Conservation (phyloP, 2,888 invertebrate species). For the Dryomyza anilis region DNA sequence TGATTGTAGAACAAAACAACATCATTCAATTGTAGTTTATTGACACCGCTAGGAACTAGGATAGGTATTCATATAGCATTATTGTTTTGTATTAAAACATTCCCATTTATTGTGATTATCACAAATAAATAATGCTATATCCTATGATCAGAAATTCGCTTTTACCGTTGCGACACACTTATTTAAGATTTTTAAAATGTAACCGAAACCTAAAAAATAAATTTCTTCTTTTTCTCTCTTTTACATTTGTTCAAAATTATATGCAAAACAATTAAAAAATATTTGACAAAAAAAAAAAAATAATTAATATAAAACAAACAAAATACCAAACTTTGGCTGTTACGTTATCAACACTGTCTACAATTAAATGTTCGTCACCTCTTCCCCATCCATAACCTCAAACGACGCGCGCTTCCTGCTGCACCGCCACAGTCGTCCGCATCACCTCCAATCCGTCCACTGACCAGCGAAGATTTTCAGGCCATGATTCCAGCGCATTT, state of each 20-base stretch:
- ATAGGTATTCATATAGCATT: background rate
- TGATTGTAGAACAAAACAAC: too few relatives aligned
- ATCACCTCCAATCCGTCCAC: constrained; percentile 70
- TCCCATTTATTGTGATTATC: background rate
- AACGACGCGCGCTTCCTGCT: constrained; percentile 6
- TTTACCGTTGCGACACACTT: constrained; percentile 19
- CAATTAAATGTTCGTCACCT: constrained; percentile 6
- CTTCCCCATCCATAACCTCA: background rate
- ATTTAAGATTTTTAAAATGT: constrained; percentile 26
- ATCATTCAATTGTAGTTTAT: too few relatives aligned
- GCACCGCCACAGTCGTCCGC: constrained; percentile 22
- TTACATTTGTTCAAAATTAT: constrained; percentile 36
- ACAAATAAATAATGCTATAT: background rate
- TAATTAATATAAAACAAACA: constrained; percentile 36
- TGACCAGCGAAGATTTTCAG: constrained; percentile 93
- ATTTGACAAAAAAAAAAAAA: constrained; percentile 31
- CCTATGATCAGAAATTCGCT: constrained; percentile 14
- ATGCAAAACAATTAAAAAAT: constrained; percentile 40
- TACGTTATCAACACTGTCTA: background rate
- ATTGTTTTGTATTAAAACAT: background rate
- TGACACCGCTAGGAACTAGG: background rate
- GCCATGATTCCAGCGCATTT: constrained; percentile 93
- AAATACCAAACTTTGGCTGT: constrained; percentile 27
- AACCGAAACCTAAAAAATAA: constrained; percentile 37
- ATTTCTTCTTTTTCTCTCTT: constrained; percentile 41